Percentiles rank a stretch among this genome's conserved stretches.
Evolutionary conservation across 2,797 vertebrate genomes (phyloP).

Genomic region (Philypnodon macrostomus): DNA sequence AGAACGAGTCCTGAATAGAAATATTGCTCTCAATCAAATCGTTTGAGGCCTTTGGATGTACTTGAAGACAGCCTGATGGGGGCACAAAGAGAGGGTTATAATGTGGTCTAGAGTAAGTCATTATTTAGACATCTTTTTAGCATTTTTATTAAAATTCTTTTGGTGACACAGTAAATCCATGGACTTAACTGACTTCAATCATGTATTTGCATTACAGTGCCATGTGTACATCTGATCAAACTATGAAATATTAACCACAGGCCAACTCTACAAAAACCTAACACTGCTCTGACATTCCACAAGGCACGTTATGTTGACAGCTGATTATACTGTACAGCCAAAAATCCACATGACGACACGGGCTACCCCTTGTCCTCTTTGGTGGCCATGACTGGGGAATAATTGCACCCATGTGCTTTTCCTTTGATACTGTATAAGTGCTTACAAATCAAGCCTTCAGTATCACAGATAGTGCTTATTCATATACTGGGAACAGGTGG

Average conservation of each 20-base stretch:
- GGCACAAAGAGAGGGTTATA: constrained; percentile 42
- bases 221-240: constrained; percentile 9
- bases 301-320: constrained; percentile 36
- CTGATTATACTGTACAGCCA: constrained; percentile 34
- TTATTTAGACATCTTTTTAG: constrained; percentile 39
- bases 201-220: constrained; percentile 43
- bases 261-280: constrained; percentile 30
- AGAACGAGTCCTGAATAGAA: constrained; percentile 93
- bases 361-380: constrained; percentile 52
- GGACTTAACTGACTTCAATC: constrained; percentile 22
- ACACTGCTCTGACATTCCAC: constrained; percentile 42
- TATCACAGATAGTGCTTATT: constrained; percentile 58
- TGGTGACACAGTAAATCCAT: constrained; percentile 42
- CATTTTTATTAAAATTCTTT: constrained; percentile 53
- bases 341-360: constrained; percentile 50
- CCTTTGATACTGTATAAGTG: constrained; percentile 43
- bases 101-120: constrained; percentile 44
- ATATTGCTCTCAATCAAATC: constrained; percentile 85
- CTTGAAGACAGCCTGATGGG: constrained; percentile 51
- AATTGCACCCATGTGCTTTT: constrained; percentile 59
- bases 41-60: constrained; percentile 58
- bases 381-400: constrained; percentile 49
- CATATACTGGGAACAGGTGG: no score
- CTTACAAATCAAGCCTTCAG: constrained; percentile 46
- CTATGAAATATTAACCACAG: constrained; percentile 35